Evolutionary conservation across 2,113 vertebrate species (phyloP), one percentile per base, ranked within the genome.

Genomic region (Austrofundulus limnaeus): DNA sequence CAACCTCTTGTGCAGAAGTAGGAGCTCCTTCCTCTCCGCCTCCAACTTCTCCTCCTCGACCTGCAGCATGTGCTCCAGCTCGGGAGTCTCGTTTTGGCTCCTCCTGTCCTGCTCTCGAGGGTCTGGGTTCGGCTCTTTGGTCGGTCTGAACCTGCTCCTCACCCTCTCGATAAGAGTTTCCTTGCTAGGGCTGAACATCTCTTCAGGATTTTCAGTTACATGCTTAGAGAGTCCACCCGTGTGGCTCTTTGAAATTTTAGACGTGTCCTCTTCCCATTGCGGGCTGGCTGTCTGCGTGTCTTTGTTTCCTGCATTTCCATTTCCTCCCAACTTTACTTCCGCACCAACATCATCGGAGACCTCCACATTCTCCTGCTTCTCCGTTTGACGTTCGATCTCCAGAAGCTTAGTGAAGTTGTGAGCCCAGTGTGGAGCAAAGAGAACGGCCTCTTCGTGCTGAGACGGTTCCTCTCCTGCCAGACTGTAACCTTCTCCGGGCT

Each of bases 1-100:
- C 43, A 92, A 61, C 68, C 77, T 87, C 72, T 76, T 88, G 72
- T 92, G 90, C 1, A 89, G 85, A 51, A 85, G 79, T 0, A 89
- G 72, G 25, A 89, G 83, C 64, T 92, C 90, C 21, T 80, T 85
- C 50, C 63, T 80, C 70, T 92, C 86, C 65, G 88, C 81, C 65
- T 89, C 85, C 49, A 85, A 48, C 56, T 61, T 81, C 47, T 80
- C 72, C 72, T 85, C 70, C 46, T 85, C 87, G 9, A 50, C 61
- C 66, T 76, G 74, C 17, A 70, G 69, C 49, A 77, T 85, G 73
- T 70, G 78, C 51, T 70, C 73, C 45, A 80, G 61, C 16, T 83
- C 79, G 2, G 87, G 90, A 48, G 84, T 87, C 31, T 89, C 73
- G 31, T 91, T 87, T 54, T 79, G 67, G 49, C 84, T 65, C 55